Base-by-base conservation (phyloP, 2,113 vertebrate species). In the Lanius collurio region DNA sequence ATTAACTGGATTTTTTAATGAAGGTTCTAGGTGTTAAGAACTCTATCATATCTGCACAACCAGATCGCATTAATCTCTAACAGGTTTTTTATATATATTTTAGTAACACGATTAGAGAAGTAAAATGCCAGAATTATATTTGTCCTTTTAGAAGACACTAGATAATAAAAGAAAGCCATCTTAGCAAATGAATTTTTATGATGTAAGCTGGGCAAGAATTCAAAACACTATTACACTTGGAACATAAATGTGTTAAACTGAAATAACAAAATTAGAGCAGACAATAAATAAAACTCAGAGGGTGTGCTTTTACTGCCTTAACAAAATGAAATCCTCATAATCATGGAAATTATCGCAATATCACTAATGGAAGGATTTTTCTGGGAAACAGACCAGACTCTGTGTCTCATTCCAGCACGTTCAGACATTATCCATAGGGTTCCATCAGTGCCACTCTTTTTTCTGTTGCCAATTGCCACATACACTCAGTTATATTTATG, bases 211-310 rank as follows among this genome's bases (percentile, higher is more conserved):
- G 94, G 90, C 78, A 77, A 83, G 93, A 87, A 96, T 95, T 91
- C 84, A 94, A 80, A 91, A 87, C 27, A 26, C 75, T 73, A 67
- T 95, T 95, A 83, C 24, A 55, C 67, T 93, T 73, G 16, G 70
- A 93, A 59, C 55, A 70, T 83, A 83, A 91, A 91, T 47, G 39
- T 83, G 81, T 85, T 91, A 91, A 76, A 50, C 57, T 86, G 82
- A 80, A 96, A 96, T 93, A 95, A 94, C 71, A 83, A 67, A 94
- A 96, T 90, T 86, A 77, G n/a, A 83, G 35, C 50, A 35, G 87
- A 86, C 82, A 86, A 90, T 95, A 92, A 96, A 93, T 96, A 93
- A 83, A 94, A 67, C 71, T 77, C 13, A 0, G 3, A 47, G 78
- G 71, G 52, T 65, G 20, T 47, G 31, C 30, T 94, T 93, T 80